phyloP scores from a whole-genome alignment of 2,888 invertebrate genomes.

The Octonoba sinensis region DNA sequence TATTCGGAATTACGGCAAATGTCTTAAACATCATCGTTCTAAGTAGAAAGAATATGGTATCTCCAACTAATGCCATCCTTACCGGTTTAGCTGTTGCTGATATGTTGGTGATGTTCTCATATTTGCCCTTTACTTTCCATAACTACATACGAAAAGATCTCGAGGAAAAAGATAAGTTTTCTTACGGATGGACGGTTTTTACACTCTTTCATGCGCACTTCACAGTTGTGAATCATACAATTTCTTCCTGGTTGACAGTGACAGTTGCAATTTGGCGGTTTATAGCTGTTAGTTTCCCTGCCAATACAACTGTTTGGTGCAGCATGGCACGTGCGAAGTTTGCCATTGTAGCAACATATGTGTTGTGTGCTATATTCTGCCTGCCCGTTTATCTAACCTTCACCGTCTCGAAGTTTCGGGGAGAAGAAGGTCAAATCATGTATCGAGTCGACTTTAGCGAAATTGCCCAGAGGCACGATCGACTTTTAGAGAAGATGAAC shows the following conservation, averaged over 20 bases:
- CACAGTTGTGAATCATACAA: conserved; percentile 88
- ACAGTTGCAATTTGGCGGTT: conserved; percentile 90
- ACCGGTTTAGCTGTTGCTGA: conserved; percentile 89
- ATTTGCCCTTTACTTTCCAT: conserved; percentile 89
- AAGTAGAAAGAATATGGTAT: conserved; percentile 88
- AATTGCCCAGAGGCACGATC: conserved; percentile 75
- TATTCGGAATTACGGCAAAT: conserved; percentile 91
- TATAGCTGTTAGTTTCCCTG: conserved; percentile 79
- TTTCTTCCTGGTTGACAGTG: conserved; percentile 93
- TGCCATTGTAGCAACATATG: conserved; percentile 83
- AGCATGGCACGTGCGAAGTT: conserved; percentile 83
- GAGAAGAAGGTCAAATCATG: conserved; percentile 26
- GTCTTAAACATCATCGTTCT: conserved; percentile 92
- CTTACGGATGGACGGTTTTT: conserved; percentile 85
- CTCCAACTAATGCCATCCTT: conserved; percentile 91
- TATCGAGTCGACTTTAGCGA: conserved; percentile 77
- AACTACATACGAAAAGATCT: conserved; percentile 76
- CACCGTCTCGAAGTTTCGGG: conserved; percentile 74
- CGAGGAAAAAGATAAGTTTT: conserved; percentile 68
- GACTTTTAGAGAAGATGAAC: conserved; percentile 76
- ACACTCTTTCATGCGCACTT: conserved; percentile 93
- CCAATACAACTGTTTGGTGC: conserved; percentile 73
- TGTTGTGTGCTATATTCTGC: conserved; percentile 86
- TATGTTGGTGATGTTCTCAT: conserved; percentile 88
- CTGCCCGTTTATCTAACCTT: conserved; percentile 87